phyloP scores from a whole-genome alignment of 2,113 vertebrate species.

The Ictalurus furcatus region DNA sequence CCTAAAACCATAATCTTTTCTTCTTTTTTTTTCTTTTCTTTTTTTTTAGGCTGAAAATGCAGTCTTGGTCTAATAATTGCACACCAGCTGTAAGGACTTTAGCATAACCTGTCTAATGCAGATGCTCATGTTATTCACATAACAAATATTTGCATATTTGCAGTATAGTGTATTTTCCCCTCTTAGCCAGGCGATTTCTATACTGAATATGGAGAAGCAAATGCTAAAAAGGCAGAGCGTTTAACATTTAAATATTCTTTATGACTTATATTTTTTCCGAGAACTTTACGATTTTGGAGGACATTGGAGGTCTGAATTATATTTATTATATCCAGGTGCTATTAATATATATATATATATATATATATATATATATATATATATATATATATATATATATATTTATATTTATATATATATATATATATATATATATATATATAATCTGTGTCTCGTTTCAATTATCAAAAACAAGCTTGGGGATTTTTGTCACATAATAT shows the following conservation, averaged over 20 bases:
- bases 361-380: no score
- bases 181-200: background rate
- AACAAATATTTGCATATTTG: background rate
- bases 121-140: background rate
- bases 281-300: background rate
- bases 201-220: no score
- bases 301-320: background rate
- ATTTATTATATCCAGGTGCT: background rate
- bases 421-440: no score
- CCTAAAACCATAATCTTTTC: background rate
- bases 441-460: background rate
- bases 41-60: constrained; percentile 12
- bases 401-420: no score
- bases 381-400: no score
- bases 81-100: background rate
- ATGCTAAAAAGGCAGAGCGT: background rate
- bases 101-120: background rate
- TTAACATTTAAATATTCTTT: background rate
- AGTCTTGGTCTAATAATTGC: background rate
- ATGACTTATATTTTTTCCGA: background rate
- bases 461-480: background rate
- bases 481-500: background rate
- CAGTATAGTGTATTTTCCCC: background rate
- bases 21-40: background rate
- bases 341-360: no score